These are phyloP conservation scores for Dicentrarchus labrax DNA, from an alignment of 2,113 vertebrate species.

Conservation along the genomic window DNA sequence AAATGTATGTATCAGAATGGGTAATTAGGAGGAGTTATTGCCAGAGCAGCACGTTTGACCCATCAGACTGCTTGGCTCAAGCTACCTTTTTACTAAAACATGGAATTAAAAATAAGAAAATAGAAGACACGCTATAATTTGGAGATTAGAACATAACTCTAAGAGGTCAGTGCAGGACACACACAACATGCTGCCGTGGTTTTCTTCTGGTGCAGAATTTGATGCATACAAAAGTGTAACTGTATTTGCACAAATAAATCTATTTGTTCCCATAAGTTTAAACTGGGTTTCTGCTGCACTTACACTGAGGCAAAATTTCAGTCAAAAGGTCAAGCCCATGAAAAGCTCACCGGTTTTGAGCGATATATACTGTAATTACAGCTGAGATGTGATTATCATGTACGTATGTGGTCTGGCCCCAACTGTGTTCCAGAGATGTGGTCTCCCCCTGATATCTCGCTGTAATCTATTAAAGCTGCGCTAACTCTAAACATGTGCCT, in stretches of 20 bases:
- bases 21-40: not conserved
- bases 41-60: not conserved
- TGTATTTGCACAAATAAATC: conserved; percentile 1
- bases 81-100: not conserved
- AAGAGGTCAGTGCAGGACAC: not conserved
- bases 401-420: conserved; percentile 27
- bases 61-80: not conserved
- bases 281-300: not conserved
- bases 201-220: conserved; percentile 1
- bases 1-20: not conserved
- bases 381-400: conserved; percentile 25
- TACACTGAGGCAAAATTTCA: not conserved
- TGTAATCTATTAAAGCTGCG: conserved; percentile 33
- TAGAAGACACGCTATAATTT: conserved; percentile 1
- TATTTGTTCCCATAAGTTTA: not conserved
- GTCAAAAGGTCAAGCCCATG: conserved; percentile 25
- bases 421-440: conserved; percentile 35
- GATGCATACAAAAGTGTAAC: not conserved
- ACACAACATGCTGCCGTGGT: not conserved
- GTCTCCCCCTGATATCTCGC: conserved; percentile 24
- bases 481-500: conserved; percentile 30
- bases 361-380: conserved; percentile 22
- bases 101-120: not conserved
- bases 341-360: conserved; percentile 15
- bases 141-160: conserved; percentile 1